Conservation (phyloP, 2,888 invertebrate genomes). For the Holacanthella duospinosa region DNA sequence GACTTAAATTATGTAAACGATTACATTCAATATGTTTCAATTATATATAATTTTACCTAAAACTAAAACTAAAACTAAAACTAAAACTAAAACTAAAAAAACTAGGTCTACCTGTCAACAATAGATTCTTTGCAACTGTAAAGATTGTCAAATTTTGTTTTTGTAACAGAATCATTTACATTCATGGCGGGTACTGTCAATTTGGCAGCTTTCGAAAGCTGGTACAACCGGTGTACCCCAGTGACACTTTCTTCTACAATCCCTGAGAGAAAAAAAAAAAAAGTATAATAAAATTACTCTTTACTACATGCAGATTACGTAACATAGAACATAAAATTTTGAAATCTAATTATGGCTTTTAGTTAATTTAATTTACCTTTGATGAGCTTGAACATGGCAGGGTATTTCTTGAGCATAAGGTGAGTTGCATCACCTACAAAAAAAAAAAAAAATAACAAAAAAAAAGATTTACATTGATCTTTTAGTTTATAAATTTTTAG, state of each 20-base stretch:
- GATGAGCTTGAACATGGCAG: constrained; percentile 81
- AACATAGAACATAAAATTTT: too few species aligned
- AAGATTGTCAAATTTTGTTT: constrained; percentile 94
- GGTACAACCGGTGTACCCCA: constrained; percentile 93
- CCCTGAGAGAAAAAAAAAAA: constrained; percentile 46
- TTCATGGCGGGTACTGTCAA: constrained; percentile 95
- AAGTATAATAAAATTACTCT: background rate
- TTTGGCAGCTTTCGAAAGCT: constrained; percentile 86
- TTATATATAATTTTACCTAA: background rate
- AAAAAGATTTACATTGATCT: background rate
- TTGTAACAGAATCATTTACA: constrained; percentile 95
- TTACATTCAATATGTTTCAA: background rate
- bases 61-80: background rate
- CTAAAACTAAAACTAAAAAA: too few species aligned
- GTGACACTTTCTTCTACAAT: constrained; percentile 97
- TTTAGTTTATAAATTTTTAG: too few species aligned
- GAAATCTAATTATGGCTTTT: too few species aligned
- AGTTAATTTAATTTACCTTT: constrained; percentile 50
- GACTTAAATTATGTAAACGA: constrained; percentile 45
- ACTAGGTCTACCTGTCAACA: constrained; percentile 69
- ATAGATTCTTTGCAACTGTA: constrained; percentile 91
- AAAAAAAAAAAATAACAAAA: background rate
- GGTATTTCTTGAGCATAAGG: constrained; percentile 89
- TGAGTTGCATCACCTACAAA: constrained; percentile 73
- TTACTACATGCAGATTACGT: too few species aligned